Evolutionary conservation across 53 echinoderm and acorn worm species (phyloP).

Genomic region (Crossaster papposus): DNA sequence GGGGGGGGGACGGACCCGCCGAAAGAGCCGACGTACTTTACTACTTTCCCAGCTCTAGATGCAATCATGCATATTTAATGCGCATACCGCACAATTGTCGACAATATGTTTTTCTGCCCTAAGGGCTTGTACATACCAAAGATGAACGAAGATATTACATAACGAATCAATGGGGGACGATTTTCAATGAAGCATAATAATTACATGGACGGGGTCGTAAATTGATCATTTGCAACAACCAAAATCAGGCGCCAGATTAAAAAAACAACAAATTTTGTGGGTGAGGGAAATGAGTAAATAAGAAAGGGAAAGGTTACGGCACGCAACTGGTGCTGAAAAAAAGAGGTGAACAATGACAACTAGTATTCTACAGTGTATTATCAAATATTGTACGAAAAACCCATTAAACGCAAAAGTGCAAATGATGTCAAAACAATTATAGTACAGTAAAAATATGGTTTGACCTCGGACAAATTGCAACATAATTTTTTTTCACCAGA

Average conservation of each 20-base stretch:
- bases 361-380: too few species aligned
- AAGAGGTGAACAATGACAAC: not conserved
- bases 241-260: not conserved
- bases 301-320: not conserved
- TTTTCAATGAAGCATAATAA: not conserved
- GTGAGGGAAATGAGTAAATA: not conserved
- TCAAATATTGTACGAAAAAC: too few species aligned
- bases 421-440: not conserved
- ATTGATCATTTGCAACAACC: conserved; percentile 11
- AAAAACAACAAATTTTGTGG: not conserved
- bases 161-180: conserved; percentile 24
- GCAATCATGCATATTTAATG: conserved; percentile 59
- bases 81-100: conserved; percentile 37
- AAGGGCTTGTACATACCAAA: conserved; percentile 27
- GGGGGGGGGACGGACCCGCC: not conserved
- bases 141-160: conserved; percentile 33
- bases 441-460: too few species aligned
- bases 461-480: too few species aligned
- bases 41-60: not conserved
- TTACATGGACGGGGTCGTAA: not conserved
- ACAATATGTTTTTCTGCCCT: conserved; percentile 32
- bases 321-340: not conserved
- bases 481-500: too few species aligned
- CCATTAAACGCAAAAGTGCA: not conserved
- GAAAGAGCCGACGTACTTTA: not conserved